Percentiles rank a stretch among this genome's conserved stretches.
Evolutionary conservation across 2,888 invertebrate species (phyloP).

Genomic region (Stegophylla sp.): DNA sequence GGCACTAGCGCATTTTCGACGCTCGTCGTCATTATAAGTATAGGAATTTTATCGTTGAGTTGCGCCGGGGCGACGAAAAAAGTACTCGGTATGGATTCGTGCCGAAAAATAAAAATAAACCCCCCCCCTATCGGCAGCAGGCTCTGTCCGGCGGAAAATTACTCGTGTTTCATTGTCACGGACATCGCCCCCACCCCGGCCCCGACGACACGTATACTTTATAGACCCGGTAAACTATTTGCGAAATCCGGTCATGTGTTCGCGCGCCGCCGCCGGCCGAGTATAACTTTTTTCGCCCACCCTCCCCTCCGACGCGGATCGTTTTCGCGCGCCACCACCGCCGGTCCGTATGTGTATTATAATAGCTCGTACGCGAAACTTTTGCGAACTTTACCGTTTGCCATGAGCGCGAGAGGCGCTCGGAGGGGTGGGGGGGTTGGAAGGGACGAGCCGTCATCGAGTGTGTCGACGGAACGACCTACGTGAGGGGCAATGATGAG

Average conservation of each 20-base stretch:
- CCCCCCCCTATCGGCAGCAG: background rate
- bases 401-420: background rate
- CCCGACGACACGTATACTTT: constrained; percentile 4
- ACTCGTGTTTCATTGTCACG: too few relatives aligned
- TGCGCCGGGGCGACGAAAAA: constrained; percentile 10
- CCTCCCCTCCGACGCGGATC: too few relatives aligned
- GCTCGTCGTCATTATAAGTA: background rate
- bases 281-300: constrained; percentile 27
- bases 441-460: too few relatives aligned
- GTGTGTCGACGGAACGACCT: too few relatives aligned
- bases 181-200: too few relatives aligned
- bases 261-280: too few relatives aligned
- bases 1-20: too few relatives aligned
- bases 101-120: constrained; percentile 20
- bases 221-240: constrained; percentile 37
- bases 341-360: background rate
- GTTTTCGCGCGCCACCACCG: background rate
- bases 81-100: background rate
- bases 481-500: too few relatives aligned
- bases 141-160: constrained; percentile 3
- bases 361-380: constrained; percentile 36
- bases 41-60: background rate
- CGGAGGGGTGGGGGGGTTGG: background rate
- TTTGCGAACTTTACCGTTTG: background rate
- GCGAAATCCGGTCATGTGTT: constrained; percentile 53